Conservation (phyloP, 2,797 vertebrate species). For the Loris lydekkerianus region DNA sequence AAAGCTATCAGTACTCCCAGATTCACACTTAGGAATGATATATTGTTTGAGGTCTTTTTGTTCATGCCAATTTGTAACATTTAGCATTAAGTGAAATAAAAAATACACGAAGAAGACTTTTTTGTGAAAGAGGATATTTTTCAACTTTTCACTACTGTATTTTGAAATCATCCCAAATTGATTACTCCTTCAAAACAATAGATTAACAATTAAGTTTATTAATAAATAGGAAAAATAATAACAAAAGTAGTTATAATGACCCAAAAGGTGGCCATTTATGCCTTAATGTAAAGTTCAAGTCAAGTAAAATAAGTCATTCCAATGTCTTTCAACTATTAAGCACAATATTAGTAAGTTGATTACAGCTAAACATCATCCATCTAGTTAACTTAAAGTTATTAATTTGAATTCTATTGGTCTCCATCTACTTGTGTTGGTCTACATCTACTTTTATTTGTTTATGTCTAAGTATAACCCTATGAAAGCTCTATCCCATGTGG, state of each 20-base stretch:
- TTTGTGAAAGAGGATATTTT: neutral
- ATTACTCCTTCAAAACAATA: neutral
- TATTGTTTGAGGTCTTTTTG: neutral
- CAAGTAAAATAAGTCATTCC: slow-evolving; percentile 6
- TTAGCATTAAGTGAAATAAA: slow-evolving; percentile 40
- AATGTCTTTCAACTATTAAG: neutral
- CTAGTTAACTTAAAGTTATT: slow-evolving; percentile 10
- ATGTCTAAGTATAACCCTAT: neutral
- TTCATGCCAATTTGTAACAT: neutral
- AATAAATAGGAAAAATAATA: slow-evolving; percentile 8
- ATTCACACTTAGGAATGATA: neutral
- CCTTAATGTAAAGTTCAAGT: neutral
- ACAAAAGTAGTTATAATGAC: neutral
- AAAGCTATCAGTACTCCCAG: neutral
- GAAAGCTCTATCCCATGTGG: neutral
- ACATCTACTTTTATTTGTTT: neutral
- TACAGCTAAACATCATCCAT: neutral
- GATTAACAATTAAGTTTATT: neutral
- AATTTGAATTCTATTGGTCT: neutral
- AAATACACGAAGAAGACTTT: neutral
- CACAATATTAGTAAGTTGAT: neutral
- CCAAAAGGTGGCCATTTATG: neutral
- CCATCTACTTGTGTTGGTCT: neutral
- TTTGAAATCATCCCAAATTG: neutral
- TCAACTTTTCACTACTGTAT: neutral